A percentile compares a stretch with the other conserved stretches of the same genome.
These are phyloP conservation scores for Labia minor DNA, from an alignment of 2,888 invertebrate species.

Conservation along the genomic window DNA sequence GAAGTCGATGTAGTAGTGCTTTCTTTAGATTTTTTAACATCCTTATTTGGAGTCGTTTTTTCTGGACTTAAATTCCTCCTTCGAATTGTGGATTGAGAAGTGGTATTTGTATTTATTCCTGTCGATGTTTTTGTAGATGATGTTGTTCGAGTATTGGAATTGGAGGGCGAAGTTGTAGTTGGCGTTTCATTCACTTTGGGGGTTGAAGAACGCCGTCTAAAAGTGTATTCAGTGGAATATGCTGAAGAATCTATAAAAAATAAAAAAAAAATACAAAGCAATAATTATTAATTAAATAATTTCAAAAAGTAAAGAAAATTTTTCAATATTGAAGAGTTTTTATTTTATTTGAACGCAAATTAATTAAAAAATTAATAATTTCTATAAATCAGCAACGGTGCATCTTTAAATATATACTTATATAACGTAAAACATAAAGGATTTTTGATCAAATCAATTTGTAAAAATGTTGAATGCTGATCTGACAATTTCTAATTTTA, in stretches of 20 bases:
- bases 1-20: not conserved
- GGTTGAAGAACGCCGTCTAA: conserved; percentile 16
- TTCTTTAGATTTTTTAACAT: not conserved
- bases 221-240: conserved; percentile 14
- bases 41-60: not conserved
- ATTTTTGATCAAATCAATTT: too few species aligned
- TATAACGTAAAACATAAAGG: too few species aligned
- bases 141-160: not conserved
- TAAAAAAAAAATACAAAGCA: not conserved
- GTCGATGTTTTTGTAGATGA: conserved; percentile 13
- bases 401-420: too few species aligned
- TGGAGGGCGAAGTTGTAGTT: conserved; percentile 16
- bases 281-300: not conserved
- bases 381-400: too few species aligned
- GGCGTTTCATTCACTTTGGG: conserved; percentile 8
- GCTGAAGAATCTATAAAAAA: not conserved
- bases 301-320: not conserved
- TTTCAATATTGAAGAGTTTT: conserved; percentile 4
- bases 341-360: too few species aligned
- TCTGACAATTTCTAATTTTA: too few species aligned
- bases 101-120: not conserved
- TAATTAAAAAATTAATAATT: conserved; percentile 8
- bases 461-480: too few species aligned
- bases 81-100: not conserved
- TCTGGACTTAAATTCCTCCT: not conserved